Evolutionary conservation across 2,113 vertebrate genomes (phyloP).

Genomic region (Pampusana beccarii): DNA sequence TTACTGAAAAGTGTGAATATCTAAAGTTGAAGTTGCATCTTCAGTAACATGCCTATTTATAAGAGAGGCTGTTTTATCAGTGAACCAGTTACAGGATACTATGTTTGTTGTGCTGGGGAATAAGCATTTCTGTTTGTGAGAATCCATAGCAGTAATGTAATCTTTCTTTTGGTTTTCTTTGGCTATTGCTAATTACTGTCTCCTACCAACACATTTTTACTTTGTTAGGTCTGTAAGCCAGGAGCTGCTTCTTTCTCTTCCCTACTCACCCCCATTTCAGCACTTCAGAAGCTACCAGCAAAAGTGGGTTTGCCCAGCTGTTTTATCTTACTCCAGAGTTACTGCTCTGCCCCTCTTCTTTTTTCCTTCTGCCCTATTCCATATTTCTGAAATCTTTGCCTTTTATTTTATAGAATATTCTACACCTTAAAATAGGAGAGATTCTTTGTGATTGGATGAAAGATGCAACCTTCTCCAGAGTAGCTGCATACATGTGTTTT

Average conservation of each 20-base stretch:
- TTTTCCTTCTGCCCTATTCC: not conserved
- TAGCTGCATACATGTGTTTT: not conserved
- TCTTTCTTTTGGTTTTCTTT: not conserved
- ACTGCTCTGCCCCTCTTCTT: not conserved
- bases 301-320: not conserved
- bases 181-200: not conserved
- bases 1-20: not conserved
- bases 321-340: not conserved
- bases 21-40: not conserved
- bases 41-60: not conserved
- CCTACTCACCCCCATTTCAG: not conserved
- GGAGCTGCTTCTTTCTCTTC: not conserved
- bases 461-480: not conserved
- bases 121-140: not conserved
- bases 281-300: not conserved
- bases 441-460: not conserved
- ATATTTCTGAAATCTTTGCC: not conserved
- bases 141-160: not conserved
- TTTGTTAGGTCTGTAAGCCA: not conserved
- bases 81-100: not conserved
- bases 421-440: not conserved
- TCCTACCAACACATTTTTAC: not conserved
- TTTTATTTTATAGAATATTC: not conserved
- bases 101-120: not conserved
- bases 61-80: not conserved